Conservation (phyloP, 2,113 vertebrate species). For the Carollia perspicillata region DNA sequence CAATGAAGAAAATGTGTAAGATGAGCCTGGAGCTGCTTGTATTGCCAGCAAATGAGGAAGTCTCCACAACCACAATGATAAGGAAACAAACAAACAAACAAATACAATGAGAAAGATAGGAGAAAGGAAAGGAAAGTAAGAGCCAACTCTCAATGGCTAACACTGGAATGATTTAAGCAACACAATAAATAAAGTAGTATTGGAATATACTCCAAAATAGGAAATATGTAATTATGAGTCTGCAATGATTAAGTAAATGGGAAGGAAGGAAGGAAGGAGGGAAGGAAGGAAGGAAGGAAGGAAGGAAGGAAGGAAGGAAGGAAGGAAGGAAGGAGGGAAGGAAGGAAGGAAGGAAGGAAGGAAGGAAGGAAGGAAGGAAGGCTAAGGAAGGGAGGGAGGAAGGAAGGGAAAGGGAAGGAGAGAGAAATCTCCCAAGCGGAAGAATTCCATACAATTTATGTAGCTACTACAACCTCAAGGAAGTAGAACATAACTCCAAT, state of each 20-base stretch:
- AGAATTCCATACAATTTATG: neutral
- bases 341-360: no score
- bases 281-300: neutral
- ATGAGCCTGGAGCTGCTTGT: neutral
- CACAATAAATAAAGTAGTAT: neutral
- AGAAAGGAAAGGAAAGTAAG: neutral
- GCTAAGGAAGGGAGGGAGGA: no score
- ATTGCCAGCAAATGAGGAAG: neutral
- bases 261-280: no score
- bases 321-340: no score
- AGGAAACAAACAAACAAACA: neutral
- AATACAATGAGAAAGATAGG: neutral
- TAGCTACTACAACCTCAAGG: neutral
- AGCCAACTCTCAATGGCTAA: neutral
- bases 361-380: no score
- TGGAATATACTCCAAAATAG: neutral
- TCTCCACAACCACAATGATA: neutral
- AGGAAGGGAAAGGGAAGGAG: no score
- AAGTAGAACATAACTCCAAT: neutral
- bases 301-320: neutral
- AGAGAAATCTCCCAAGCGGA: neutral
- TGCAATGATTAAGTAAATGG: neutral
- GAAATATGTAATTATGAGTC: neutral
- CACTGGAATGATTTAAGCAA: neutral
- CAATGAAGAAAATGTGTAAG: neutral